Evolutionary conservation across 2,113 vertebrate species (phyloP).

Genomic region (Micronycteris hirsuta): DNA sequence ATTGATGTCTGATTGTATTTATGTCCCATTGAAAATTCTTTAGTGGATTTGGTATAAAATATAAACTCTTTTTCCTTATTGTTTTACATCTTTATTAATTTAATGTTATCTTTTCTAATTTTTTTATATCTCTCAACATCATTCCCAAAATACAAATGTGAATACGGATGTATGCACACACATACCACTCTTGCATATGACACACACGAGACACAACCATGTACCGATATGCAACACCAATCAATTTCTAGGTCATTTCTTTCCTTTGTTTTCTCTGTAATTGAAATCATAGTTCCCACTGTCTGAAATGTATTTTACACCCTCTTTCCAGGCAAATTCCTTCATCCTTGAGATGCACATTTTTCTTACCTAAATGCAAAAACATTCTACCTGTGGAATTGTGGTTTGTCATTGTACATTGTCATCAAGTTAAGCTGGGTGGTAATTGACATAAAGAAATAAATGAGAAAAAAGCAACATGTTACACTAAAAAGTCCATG

Average conservation of each 20-base stretch:
- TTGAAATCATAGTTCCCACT: background rate
- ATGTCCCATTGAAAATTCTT: background rate
- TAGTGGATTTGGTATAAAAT: background rate
- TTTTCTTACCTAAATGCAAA: background rate
- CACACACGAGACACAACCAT: background rate
- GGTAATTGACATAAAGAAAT: background rate
- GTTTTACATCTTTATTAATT: background rate
- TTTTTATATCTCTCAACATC: background rate
- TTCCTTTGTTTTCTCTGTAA: background rate
- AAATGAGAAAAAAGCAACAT: background rate
- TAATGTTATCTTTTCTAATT: background rate
- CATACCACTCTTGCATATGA: background rate
- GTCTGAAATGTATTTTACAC: rapidly evolving
- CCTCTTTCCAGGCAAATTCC: background rate
- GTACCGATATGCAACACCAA: background rate
- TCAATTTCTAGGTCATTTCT: background rate
- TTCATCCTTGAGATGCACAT: background rate
- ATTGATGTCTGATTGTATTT: background rate
- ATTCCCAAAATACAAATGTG: background rate
- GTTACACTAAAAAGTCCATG: background rate
- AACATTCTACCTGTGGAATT: background rate
- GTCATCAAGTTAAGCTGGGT: background rate
- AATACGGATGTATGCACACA: background rate
- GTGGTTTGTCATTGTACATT: background rate
- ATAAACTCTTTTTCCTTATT: background rate